A percentile compares a stretch with the other conserved stretches of the same genome.
Evolutionary conservation across 2,797 vertebrate genomes (phyloP).

Genomic region (Danio jaintianensis): DNA sequence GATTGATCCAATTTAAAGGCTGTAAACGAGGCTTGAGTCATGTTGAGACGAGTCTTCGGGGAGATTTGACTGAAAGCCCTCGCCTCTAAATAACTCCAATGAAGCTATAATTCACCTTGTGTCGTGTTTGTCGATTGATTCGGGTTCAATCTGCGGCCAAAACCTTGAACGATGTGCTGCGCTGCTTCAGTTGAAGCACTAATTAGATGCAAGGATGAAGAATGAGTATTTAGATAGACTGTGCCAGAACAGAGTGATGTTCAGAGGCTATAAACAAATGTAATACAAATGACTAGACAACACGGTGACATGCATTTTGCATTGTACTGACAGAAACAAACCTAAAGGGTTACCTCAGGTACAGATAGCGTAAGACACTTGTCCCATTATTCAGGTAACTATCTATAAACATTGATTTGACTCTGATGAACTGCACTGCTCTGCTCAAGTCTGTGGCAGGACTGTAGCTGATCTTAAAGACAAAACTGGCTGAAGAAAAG

Average conservation of each 20-base stretch:
- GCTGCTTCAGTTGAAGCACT: constrained; percentile 20
- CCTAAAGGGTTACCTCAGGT: not conserved
- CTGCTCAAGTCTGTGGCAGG: not conserved
- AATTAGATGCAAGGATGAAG: constrained; percentile 38
- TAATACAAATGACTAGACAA: not conserved
- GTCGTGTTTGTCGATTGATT: not conserved
- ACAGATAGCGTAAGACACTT: not conserved
- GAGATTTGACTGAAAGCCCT: not conserved
- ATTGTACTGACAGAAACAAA: not conserved
- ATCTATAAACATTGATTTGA: not conserved
- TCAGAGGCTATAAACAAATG: not conserved
- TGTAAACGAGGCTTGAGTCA: constrained; percentile 8
- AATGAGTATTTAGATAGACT: constrained; percentile 23
- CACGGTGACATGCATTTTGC: not conserved
- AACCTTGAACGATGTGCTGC: constrained; percentile 9
- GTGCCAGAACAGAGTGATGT: constrained; percentile 24
- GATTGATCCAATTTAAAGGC: constrained; percentile 15
- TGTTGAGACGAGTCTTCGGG: not conserved
- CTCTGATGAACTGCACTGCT: not conserved
- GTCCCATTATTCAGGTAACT: not conserved
- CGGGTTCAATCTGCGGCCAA: constrained; percentile 30
- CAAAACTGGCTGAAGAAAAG: not conserved
- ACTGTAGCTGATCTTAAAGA: not conserved
- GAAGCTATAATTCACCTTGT: not conserved
- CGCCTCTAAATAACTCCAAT: not conserved